Evolutionary conservation across 2,113 vertebrate genomes (phyloP).

Genomic region (Hippocampus comes): DNA sequence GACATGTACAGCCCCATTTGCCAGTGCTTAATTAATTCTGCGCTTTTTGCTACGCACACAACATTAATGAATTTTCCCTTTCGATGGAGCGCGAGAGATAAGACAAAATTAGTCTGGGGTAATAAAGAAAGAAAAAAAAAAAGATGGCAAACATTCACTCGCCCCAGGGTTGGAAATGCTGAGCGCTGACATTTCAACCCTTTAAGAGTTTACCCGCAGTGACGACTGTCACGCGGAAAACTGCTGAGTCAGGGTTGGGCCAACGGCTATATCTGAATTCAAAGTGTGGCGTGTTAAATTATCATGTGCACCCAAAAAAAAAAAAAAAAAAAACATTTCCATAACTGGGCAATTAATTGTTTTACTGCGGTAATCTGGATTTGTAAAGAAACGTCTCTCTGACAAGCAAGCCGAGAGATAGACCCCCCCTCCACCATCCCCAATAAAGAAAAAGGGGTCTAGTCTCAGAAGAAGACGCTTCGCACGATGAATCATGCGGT

Average conservation of each 20-base stretch:
- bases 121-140: slow-evolving; percentile 9
- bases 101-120: slow-evolving; percentile 45
- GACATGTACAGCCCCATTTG: slow-evolving; percentile 48
- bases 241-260: slow-evolving; percentile 31
- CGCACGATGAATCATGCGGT: slow-evolving; percentile 54
- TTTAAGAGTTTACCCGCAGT: slow-evolving; percentile 20
- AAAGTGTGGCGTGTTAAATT: slow-evolving; percentile 14
- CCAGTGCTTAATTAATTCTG: slow-evolving; percentile 39
- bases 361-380: slow-evolving; percentile 13
- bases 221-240: slow-evolving; percentile 34
- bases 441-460: slow-evolving; percentile 9
- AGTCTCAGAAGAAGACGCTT: slow-evolving; percentile 24
- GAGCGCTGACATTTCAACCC: slow-evolving; percentile 27
- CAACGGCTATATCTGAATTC: slow-evolving; percentile 8
- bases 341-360: slow-evolving; percentile 29
- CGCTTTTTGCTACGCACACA: slow-evolving; percentile 36
- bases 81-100: slow-evolving; percentile 46
- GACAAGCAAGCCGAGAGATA: slow-evolving; percentile 20
- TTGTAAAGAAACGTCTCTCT: slow-evolving; percentile 7
- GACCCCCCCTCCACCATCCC: not conserved
- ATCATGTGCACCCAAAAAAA: not conserved
- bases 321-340: not conserved
- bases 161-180: slow-evolving; percentile 25
- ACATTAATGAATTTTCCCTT: slow-evolving; percentile 53
- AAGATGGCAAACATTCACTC: slow-evolving; percentile 41